Conservation (phyloP, 2,888 invertebrate species). For the Luperina testacea region DNA sequence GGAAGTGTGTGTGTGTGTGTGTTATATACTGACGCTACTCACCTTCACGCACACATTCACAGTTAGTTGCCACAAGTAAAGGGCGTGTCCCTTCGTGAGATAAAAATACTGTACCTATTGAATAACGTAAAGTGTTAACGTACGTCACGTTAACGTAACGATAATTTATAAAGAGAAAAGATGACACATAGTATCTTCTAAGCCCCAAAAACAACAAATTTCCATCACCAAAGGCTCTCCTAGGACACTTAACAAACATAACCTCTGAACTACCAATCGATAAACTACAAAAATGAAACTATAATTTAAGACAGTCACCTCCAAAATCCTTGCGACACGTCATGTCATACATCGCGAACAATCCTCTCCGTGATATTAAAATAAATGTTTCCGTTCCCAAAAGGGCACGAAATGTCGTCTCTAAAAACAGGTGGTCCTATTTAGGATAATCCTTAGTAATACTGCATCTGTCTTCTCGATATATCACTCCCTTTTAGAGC, state of each 20-base stretch:
- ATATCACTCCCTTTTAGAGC: slow-evolving; percentile 65
- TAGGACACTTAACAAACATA: not conserved
- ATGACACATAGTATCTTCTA: too few species aligned
- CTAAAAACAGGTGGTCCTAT: slow-evolving; percentile 86
- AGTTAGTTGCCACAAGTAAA: not conserved
- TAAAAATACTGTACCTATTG: not conserved
- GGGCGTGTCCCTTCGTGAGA: not conserved
- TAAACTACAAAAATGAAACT: slow-evolving; percentile 31
- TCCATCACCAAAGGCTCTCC: not conserved
- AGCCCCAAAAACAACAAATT: not conserved
- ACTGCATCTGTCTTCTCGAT: slow-evolving; percentile 82
- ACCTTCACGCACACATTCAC: not conserved
- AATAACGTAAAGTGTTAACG: too few species aligned
- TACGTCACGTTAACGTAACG: too few species aligned
- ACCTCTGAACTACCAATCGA: slow-evolving; percentile 21
- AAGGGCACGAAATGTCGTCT: slow-evolving; percentile 75
- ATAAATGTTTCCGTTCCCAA: slow-evolving; percentile 82
- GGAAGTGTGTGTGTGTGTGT: not conserved
- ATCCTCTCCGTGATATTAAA: slow-evolving; percentile 67
- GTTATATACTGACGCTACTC: not conserved
- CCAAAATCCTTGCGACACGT: slow-evolving; percentile 53
- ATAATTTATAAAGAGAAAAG: too few species aligned
- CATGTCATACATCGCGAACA: slow-evolving; percentile 68
- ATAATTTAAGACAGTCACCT: slow-evolving; percentile 40
- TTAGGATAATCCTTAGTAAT: slow-evolving; percentile 86